Conservation (phyloP, 2,797 vertebrate species). For the Tamandua tetradactyla region DNA sequence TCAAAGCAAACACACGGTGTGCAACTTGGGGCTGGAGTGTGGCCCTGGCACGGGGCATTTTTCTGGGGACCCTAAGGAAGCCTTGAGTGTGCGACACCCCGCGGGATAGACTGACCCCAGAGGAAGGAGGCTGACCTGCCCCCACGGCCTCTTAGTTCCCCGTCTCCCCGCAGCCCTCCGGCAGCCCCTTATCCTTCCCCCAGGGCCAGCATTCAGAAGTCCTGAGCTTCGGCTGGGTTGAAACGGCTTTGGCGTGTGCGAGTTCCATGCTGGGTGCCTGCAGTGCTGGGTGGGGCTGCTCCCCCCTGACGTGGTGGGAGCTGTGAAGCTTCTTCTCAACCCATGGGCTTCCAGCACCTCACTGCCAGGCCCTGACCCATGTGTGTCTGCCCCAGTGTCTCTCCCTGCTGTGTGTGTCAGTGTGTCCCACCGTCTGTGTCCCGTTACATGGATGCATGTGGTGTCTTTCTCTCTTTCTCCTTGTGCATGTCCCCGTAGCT, state of each 20-base stretch:
- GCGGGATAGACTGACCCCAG: too few relatives aligned
- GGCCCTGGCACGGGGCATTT: too few relatives aligned
- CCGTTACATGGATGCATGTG: neutral
- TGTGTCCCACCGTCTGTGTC: neutral
- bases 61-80: fast-evolving
- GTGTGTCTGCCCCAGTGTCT: neutral
- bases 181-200: neutral
- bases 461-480: neutral
- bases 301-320: neutral
- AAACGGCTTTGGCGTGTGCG: fast-evolving
- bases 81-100: fast-evolving
- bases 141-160: neutral
- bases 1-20: fast-evolving
- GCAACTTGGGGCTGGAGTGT: too few relatives aligned
- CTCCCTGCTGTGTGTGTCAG: neutral
- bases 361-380: fast-evolving
- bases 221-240: too few relatives aligned
- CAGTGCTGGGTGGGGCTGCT: neutral
- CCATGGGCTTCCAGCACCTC: neutral
- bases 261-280: neutral
- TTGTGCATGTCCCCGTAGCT: neutral
- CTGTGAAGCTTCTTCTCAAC: neutral
- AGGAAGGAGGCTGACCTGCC: neutral
- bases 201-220: neutral
- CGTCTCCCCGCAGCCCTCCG: neutral